Evolutionary conservation across 2,113 vertebrate species (phyloP).

Genomic region (Athene cunicularia): DNA sequence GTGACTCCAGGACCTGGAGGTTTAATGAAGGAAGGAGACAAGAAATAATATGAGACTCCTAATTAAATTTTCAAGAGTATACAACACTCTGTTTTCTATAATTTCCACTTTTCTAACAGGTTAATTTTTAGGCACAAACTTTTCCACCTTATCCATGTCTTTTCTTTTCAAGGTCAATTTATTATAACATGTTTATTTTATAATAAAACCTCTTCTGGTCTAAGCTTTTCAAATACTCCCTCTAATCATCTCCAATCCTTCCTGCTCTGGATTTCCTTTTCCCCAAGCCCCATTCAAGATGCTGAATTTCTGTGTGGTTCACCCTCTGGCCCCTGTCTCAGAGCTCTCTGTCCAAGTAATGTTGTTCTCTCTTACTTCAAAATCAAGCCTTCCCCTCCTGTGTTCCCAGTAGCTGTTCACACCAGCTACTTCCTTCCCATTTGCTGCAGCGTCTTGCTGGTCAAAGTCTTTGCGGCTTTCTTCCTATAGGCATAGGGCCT

Average conservation of each 20-base stretch:
- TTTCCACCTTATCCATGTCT: not conserved
- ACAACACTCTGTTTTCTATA: not conserved
- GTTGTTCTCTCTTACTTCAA: not conserved
- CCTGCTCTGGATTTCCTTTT: not conserved
- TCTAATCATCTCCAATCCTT: not conserved
- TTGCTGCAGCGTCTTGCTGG: not conserved
- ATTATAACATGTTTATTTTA: not conserved
- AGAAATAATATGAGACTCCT: not conserved
- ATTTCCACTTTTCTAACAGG: not conserved
- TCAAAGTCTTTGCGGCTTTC: not conserved
- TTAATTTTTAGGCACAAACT: not conserved
- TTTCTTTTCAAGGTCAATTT: constrained; percentile 11
- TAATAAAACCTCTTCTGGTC: not conserved
- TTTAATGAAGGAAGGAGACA: not conserved
- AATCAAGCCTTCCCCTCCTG: not conserved
- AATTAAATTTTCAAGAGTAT: not conserved
- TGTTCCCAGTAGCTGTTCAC: not conserved
- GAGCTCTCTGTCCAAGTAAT: not conserved
- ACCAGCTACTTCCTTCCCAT: not conserved
- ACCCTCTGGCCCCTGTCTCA: not conserved
- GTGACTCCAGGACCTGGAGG: not conserved
- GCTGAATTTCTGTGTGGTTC: not conserved
- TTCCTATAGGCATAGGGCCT: not conserved
- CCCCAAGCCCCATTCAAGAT: not conserved
- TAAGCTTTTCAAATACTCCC: not conserved